Percentiles rank a stretch among this genome's conserved stretches.
These are phyloP conservation scores for Nyctalus aviator DNA, from an alignment of 2,797 vertebrate species.

Conservation along the genomic window DNA sequence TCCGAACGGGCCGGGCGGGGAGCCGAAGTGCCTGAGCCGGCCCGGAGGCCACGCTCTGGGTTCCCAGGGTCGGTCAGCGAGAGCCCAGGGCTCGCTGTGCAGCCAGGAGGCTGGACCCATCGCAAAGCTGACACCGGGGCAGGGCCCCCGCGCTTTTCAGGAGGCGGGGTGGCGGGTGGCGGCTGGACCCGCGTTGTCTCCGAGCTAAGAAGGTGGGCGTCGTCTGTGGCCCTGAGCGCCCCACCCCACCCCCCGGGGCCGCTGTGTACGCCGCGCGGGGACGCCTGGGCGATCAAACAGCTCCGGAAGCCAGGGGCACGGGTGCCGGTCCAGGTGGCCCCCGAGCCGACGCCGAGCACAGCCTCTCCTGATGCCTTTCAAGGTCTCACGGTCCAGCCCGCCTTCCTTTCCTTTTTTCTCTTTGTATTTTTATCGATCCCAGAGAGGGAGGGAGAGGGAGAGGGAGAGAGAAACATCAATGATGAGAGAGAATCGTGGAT, in stretches of 20 bases:
- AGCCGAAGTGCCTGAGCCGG: neutral
- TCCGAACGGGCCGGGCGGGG: accelerated
- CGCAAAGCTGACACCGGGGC: neutral
- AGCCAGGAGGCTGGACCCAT: neutral
- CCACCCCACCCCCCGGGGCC: accelerated
- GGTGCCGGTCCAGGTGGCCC: slow-evolving; percentile 1
- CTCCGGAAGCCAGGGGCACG: slow-evolving; percentile 42
- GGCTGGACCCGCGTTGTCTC: accelerated
- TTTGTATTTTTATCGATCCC: no score
- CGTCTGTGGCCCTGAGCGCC: neutral
- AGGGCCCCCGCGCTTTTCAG: neutral
- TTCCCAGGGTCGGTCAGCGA: neutral
- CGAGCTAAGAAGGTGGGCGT: neutral
- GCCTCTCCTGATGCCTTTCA: slow-evolving; percentile 67
- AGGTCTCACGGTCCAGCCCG: neutral
- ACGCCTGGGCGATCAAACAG: neutral
- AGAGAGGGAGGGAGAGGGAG: no score
- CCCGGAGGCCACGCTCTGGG: neutral
- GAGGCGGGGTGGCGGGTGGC: accelerated
- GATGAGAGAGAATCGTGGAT: no score
- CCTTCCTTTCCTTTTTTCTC: neutral
- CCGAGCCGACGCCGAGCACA: slow-evolving; percentile 44
- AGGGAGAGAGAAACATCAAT: no score
- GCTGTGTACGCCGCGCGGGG: accelerated
- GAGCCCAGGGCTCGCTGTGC: neutral